Evolutionary conservation across 1,140 invertebrate species (phyloP), one percentile per base, ranked within the genome.

Genomic region (Drosophila pallidifrons): DNA sequence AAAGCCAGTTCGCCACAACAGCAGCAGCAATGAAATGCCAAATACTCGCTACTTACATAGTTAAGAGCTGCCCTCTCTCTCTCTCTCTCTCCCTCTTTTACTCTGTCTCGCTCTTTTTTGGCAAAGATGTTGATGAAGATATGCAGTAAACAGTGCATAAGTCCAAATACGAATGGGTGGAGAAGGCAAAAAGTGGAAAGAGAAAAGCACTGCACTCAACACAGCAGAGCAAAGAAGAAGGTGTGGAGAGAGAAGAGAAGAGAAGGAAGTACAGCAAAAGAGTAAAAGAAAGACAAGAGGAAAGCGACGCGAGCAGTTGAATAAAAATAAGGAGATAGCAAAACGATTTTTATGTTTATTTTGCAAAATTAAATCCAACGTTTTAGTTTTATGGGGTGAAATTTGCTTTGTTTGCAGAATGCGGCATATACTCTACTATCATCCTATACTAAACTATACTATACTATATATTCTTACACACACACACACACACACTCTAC

Each of bases 331-430:
- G 60, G 20, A 67, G 45, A 63, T 69, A 46, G 55, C 47, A 77
- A 58, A 63, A 77, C 59, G 63, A 49, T 77, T 77, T 82, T 88
- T 89, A 66, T 88, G 83, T 88, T 88, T 88, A 88, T 83, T 88
- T 88, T 88, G 85, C 83, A 88, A 88, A 88, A 88, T 88, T 81
- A 88, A 88, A 88, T 88, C 83, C 83, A 83, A 83, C 83, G 83
- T 89, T 88, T 88, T 88, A 88, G 83, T 88, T 88, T 88, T 88
- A 88, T 89, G 74, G 72, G 80, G 67, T 74, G 73, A 88, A 89
- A 88, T 75, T 88, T 89, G 83, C 83, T 83, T 89, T 88, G 85
- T 80, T 89, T 88, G 83, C 83, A 64, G 55, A 89, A 88, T 64
- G 69, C 46, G 57, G 61, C 49, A 66, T 60, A 52, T 32, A 54